Evolutionary conservation across 2,113 vertebrate genomes (phyloP).

Genomic region (Aegotheles bennettii): DNA sequence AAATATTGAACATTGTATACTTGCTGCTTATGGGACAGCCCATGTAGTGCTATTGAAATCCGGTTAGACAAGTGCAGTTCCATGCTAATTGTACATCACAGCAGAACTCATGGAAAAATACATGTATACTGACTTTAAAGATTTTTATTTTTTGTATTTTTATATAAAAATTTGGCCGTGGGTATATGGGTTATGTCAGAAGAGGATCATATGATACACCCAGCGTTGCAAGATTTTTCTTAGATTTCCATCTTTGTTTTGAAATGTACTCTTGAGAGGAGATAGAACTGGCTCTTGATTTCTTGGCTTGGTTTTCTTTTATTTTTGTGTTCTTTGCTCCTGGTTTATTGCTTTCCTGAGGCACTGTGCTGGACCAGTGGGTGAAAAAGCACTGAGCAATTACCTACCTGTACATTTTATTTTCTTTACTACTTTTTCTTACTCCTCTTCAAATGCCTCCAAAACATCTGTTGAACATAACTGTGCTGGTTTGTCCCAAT

Average conservation of each 20-base stretch:
- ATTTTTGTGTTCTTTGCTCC: background rate
- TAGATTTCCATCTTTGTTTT: background rate
- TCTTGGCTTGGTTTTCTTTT: background rate
- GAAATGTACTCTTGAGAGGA: background rate
- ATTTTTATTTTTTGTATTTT: background rate
- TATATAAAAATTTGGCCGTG: background rate
- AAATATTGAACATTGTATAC: background rate
- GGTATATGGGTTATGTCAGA: background rate
- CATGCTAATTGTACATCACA: background rate
- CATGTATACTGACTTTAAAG: background rate
- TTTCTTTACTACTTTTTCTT: background rate
- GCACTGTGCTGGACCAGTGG: background rate
- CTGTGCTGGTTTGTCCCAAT: background rate
- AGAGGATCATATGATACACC: background rate
- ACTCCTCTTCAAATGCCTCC: background rate
- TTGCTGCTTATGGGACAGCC: background rate
- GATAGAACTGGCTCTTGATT: background rate
- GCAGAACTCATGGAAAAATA: background rate
- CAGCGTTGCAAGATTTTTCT: background rate
- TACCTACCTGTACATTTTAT: background rate
- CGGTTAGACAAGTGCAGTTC: background rate
- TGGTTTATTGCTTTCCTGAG: background rate
- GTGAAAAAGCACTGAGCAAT: background rate
- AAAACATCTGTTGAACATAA: conserved; percentile 29
- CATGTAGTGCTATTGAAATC: background rate